These are phyloP conservation scores for Dendronephthya gigantea DNA, from an alignment of 64 coral and sea anemone species.

Conservation along the genomic window DNA sequence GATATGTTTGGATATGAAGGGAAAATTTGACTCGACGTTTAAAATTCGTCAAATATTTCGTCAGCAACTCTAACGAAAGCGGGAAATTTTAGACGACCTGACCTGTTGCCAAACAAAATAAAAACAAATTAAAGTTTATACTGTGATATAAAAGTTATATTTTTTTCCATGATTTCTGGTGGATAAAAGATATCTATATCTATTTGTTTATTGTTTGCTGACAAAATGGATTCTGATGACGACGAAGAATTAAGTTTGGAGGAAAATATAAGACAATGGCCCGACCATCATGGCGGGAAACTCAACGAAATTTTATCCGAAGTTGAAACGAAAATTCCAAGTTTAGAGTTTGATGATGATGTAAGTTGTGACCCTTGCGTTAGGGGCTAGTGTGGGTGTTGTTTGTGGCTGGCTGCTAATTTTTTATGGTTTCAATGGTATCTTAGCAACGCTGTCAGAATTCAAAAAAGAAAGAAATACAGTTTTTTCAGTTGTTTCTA, in stretches of 20 bases:
- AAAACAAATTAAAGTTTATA: background rate
- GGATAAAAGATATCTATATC: too few relatives aligned
- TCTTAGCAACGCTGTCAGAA: background rate
- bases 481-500: too few relatives aligned
- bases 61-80: background rate
- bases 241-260: background rate
- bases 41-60: background rate
- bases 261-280: background rate
- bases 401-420: background rate
- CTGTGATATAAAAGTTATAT: background rate
- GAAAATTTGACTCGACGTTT: background rate
- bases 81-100: background rate
- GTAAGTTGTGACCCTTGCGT: background rate
- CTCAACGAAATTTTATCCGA: slow-evolving; percentile 84
- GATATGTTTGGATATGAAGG: too few relatives aligned
- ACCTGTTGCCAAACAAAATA: background rate
- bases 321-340: slow-evolving; percentile 80
- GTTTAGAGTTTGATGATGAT: slow-evolving; percentile 54
- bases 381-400: background rate
- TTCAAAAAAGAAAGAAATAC: background rate
- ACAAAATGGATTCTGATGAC: background rate
- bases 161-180: background rate
- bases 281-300: slow-evolving; percentile 32
- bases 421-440: background rate
- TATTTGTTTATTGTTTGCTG: background rate